Base-by-base conservation (phyloP, 1,140 invertebrate species). In the Wiebesia pumilae region DNA sequence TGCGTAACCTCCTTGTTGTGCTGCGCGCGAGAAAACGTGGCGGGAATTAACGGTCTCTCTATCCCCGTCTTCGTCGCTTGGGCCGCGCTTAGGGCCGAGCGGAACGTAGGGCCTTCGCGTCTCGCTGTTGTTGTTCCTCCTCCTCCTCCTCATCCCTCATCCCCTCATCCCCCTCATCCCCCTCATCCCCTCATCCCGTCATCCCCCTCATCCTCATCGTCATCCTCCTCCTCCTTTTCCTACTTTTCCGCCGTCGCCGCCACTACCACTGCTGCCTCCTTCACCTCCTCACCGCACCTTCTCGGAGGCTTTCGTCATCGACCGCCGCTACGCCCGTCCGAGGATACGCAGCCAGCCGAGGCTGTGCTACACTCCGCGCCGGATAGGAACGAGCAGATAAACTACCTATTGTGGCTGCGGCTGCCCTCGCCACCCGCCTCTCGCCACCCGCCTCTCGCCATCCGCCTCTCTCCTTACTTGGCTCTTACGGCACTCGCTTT, bases 1-100 rank as follows among this genome's bases (percentile, higher is more conserved):
- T 65, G 7, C 79, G n/a, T 81, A 81, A 67, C 79, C 79, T 81
- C 58, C 69, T 40, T 73, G 0, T 43, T 21, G 38, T 54, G 54
- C 78, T 12, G 12, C 43, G 67, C 33, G 33, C 43, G 47, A 62
- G 80, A 69, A 67, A 81, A 81, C 62, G 62, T 81, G 80, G 83
- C 69, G 73, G 71, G 83, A 79, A 84, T 84, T 84, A 84, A 84
- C 83, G 83, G 75, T 84, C 58, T 69, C 75, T 33, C 73, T 43
- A 35, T 33, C 51, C 27, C 67, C 27, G 27, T 69, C 67, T 35
- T 1, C 27, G 4, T 40, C 0, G 12, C 54, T 58, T 27, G 54
- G n/a, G 51, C 33, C 35, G 81, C 67, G 82, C n/a, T 75, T 83
- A 84, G 83, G 73, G 73, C 30, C 73, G 83, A 73, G 9, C 21